phyloP scores from a whole-genome alignment of 2,113 vertebrate species.

The Gymnobelideus leadbeateri region DNA sequence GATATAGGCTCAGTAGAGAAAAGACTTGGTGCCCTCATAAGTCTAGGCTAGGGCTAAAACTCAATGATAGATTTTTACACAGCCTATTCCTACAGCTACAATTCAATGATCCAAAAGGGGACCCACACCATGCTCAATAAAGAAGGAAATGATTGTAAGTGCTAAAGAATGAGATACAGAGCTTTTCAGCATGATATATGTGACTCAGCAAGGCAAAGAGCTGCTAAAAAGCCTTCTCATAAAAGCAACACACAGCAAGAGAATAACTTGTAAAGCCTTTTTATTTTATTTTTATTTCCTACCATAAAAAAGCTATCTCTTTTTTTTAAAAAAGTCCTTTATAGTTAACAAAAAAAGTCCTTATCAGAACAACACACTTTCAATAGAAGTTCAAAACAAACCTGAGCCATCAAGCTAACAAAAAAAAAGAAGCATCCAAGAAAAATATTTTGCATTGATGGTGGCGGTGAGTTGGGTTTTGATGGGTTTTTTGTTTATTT shows the following conservation, averaged over 20 bases:
- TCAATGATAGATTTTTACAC: background rate
- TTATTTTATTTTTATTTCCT: slow-evolving; percentile 28
- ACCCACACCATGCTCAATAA: slow-evolving; percentile 50
- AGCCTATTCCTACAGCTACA: slow-evolving; percentile 41
- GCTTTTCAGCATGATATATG: slow-evolving; percentile 31
- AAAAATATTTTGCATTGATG: background rate
- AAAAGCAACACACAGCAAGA: slow-evolving; percentile 12
- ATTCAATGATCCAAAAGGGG: slow-evolving; percentile 13
- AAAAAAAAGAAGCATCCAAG: background rate
- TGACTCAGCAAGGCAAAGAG: slow-evolving; percentile 40
- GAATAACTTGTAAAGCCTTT: background rate
- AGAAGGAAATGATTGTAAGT: slow-evolving; percentile 39
- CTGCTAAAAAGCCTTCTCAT: slow-evolving; percentile 37
- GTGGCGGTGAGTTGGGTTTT: background rate
- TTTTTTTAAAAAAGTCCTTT: slow-evolving; percentile 34
- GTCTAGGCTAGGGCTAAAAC: background rate
- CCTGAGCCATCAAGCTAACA: background rate
- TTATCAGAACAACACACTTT: slow-evolving; percentile 31
- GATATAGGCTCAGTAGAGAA: background rate
- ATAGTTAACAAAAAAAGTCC: slow-evolving; percentile 35
- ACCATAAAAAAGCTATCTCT: slow-evolving; percentile 34
- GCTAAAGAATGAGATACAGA: slow-evolving; percentile 40
- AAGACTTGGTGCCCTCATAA: background rate
- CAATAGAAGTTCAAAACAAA: slow-evolving; percentile 42
- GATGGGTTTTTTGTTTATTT: background rate